These are phyloP conservation scores for Drosophila biarmipes DNA, from an alignment of 1,140 invertebrate genomes.

Conservation along the genomic window DNA sequence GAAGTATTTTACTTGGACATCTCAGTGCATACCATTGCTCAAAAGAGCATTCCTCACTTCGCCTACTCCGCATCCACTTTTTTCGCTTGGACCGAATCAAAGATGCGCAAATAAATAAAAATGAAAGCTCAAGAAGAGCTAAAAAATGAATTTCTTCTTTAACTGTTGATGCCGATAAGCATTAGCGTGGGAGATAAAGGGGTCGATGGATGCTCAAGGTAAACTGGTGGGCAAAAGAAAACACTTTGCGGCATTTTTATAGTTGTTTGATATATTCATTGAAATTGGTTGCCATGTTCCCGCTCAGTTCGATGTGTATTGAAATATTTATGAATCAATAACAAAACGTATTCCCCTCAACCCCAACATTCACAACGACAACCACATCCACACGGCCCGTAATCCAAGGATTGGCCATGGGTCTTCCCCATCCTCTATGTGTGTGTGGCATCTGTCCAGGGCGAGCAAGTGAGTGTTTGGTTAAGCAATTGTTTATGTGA, in stretches of 20 bases:
- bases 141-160: constrained; percentile 58
- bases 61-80: not conserved
- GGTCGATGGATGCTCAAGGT: constrained; percentile 49
- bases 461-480: constrained; percentile 64
- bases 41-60: constrained; percentile 12
- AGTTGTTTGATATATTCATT: constrained; percentile 82
- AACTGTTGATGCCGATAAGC: constrained; percentile 75
- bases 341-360: constrained; percentile 55
- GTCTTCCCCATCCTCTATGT: not conserved
- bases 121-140: constrained; percentile 73
- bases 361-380: constrained; percentile 1
- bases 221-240: constrained; percentile 60
- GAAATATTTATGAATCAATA: constrained; percentile 83
- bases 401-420: constrained; percentile 6
- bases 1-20: no score
- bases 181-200: constrained; percentile 37
- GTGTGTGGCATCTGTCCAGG: constrained; percentile 47
- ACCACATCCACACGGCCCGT: not conserved
- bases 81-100: constrained; percentile 60
- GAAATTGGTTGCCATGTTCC: constrained; percentile 66
- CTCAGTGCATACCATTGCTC: no score
- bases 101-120: constrained; percentile 83
- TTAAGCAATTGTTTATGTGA: constrained; percentile 78
- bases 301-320: constrained; percentile 62
- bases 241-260: constrained; percentile 82